These are phyloP conservation scores for Crocuta crocuta DNA, from an alignment of 2,113 vertebrate genomes.

Conservation along the genomic window DNA sequence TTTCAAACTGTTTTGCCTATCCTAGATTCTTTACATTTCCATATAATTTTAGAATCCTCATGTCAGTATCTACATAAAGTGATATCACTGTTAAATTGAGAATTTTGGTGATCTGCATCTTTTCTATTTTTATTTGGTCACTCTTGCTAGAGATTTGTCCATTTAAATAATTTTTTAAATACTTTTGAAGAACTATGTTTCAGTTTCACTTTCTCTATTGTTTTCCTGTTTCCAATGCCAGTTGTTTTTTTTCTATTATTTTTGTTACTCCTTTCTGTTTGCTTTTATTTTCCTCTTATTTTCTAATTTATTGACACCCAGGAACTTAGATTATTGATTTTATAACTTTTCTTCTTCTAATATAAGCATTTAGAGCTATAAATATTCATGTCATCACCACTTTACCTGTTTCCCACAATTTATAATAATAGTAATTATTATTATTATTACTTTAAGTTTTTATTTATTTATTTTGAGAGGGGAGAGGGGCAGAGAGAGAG, in stretches of 20 bases:
- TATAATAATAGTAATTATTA: too few relatives aligned
- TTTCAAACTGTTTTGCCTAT: neutral
- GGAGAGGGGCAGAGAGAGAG: too few relatives aligned
- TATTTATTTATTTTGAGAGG: too few relatives aligned
- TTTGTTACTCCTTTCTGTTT: neutral
- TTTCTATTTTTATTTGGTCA: neutral
- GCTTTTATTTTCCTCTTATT: neutral
- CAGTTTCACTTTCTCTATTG: neutral
- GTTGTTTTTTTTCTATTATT: neutral
- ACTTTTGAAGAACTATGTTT: neutral
- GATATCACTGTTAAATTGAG: neutral
- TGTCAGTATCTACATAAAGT: neutral
- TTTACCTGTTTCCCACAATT: neutral
- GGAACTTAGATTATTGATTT: neutral
- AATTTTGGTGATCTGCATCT: neutral
- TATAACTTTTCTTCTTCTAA: neutral
- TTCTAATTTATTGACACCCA: neutral
- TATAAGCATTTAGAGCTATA: neutral
- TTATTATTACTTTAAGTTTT: too few relatives aligned
- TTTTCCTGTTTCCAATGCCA: neutral
- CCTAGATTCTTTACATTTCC: neutral
- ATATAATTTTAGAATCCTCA: neutral
- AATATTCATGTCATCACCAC: neutral
- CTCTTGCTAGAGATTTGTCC: neutral
- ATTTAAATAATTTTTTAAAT: neutral